A percentile compares a stretch with the other conserved stretches of the same genome.
These are phyloP conservation scores for Phoenicopterus ruber DNA, from an alignment of 2,113 vertebrate species.

Conservation along the genomic window DNA sequence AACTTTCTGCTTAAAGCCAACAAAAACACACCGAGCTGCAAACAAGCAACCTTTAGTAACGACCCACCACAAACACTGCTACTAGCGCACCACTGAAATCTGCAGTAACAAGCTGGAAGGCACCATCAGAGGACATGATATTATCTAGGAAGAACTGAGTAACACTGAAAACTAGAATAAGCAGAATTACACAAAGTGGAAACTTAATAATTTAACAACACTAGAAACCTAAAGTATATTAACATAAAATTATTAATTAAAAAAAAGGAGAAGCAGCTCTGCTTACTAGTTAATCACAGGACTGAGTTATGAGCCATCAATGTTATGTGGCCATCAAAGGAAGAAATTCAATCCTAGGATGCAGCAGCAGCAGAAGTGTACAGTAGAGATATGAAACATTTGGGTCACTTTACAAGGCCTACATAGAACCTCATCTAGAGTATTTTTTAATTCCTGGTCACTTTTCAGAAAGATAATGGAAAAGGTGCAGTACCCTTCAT, in stretches of 20 bases:
- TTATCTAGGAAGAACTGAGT: neutral
- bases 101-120: neutral
- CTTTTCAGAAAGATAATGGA: neutral
- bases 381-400: neutral
- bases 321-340: neutral
- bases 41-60: neutral
- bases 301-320: neutral
- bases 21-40: neutral
- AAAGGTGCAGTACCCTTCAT: neutral
- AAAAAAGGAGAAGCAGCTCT: neutral
- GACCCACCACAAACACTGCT: neutral
- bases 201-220: neutral
- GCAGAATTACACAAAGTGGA: neutral
- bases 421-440: neutral
- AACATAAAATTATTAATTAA: neutral
- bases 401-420: neutral
- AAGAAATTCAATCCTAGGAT: neutral
- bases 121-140: neutral
- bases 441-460: neutral
- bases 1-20: neutral
- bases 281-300: neutral
- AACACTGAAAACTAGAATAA: neutral
- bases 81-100: neutral
- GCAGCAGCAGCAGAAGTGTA: neutral
- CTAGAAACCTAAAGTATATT: neutral